Percentiles rank a stretch among this genome's conserved stretches.
phyloP scores from a whole-genome alignment of 2,888 invertebrate genomes.

The Chrysotoxum bicinctum region DNA sequence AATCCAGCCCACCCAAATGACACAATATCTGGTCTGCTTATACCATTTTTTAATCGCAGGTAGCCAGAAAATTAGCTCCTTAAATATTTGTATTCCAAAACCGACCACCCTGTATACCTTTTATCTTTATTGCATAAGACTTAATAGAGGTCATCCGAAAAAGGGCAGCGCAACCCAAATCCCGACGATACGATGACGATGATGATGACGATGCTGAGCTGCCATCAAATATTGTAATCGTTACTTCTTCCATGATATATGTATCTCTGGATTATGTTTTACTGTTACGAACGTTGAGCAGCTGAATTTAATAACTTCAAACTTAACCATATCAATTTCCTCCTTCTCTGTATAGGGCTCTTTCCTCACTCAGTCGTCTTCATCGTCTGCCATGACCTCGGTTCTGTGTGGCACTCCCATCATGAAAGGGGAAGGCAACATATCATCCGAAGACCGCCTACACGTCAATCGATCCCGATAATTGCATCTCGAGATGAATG shows the following conservation, averaged over 20 bases:
- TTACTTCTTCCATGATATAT: constrained; percentile 10
- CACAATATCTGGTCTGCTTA: too few relatives aligned
- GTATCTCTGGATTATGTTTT: not conserved
- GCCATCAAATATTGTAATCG: constrained; percentile 7
- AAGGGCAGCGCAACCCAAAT: constrained; percentile 16
- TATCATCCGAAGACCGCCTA: constrained; percentile 54
- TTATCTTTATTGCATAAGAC: not conserved
- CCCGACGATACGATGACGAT: not conserved
- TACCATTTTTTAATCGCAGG: too few relatives aligned
- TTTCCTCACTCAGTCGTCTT: not conserved
- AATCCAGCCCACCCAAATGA: too few relatives aligned
- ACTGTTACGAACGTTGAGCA: constrained; percentile 19
- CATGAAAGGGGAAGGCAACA: constrained; percentile 10
- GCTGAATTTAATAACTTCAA: constrained; percentile 30
- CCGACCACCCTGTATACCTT: not conserved
- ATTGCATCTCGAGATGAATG: constrained; percentile 37
- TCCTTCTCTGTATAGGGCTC: not conserved
- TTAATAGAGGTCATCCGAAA: constrained; percentile 16
- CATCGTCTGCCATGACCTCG: constrained; percentile 26
- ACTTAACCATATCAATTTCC: constrained; percentile 20
- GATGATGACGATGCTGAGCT: not conserved
- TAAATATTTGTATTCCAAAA: not conserved
- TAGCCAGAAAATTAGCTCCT: too few relatives aligned
- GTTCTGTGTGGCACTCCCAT: constrained; percentile 47
- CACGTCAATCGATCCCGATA: constrained; percentile 57